A percentile compares a stretch with the other conserved stretches of the same genome.
Evolutionary conservation across 2,113 vertebrate genomes (phyloP).

Genomic region (Mixornis gularis): DNA sequence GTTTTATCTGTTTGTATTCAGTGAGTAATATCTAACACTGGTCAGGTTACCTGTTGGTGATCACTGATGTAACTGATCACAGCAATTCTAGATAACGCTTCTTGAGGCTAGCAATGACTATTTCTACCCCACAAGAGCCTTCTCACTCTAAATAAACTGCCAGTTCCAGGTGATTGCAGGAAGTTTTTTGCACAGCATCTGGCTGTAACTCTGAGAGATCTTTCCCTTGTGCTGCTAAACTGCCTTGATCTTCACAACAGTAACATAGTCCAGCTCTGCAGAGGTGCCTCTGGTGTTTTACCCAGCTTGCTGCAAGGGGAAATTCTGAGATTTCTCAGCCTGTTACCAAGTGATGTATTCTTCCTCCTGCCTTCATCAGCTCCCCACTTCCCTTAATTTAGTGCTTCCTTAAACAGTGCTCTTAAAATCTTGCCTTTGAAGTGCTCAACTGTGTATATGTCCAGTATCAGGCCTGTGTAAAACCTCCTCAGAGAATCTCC

Average conservation of each 20-base stretch:
- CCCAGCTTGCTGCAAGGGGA: not conserved
- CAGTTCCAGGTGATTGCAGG: not conserved
- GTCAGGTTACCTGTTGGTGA: accelerated
- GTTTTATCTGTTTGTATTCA: not conserved
- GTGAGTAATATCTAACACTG: not conserved
- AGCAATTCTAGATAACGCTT: not conserved
- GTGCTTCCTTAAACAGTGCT: not conserved
- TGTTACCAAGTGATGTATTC: not conserved
- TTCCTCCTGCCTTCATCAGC: not conserved
- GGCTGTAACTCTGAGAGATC: not conserved
- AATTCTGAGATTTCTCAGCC: not conserved
- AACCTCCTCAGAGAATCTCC: not conserved
- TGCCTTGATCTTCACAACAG: not conserved
- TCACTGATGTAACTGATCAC: not conserved
- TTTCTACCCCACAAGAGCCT: not conserved
- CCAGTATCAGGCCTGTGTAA: not conserved
- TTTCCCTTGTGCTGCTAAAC: not conserved
- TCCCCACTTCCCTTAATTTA: not conserved
- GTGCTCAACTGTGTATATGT: accelerated
- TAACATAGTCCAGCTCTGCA: not conserved
- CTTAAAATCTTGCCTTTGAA: not conserved
- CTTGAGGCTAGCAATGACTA: not conserved
- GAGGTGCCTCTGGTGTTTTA: not conserved
- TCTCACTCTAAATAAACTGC: not conserved
- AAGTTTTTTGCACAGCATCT: not conserved